Evolutionary conservation across 2,113 vertebrate genomes (phyloP), one percentile per base, ranked within the genome.

Genomic region (Petaurus breviceps): DNA sequence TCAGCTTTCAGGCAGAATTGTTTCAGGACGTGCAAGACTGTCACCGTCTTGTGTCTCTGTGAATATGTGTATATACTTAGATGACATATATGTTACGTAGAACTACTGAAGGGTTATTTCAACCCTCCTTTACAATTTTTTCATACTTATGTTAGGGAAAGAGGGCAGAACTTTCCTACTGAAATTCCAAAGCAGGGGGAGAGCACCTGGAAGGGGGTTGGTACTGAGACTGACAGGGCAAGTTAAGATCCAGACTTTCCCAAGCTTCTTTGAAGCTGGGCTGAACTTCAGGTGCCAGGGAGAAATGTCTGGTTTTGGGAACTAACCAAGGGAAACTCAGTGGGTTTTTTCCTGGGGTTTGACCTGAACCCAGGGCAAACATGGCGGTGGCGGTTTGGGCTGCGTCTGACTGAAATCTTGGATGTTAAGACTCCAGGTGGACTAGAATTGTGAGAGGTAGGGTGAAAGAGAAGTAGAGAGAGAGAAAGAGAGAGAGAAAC

Each of bases 321-420:
- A n/a, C n/a, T 7, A 92, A 55, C 25, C 16, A 25, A 94, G 92
- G 93, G 90, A 93, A 96, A 92, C 9, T 93, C 7, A 14, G 25
- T 46, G 9, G 46, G 9, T 95, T 90, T 25, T 89, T 93, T 61
- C 16, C 31, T 89, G 43, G 90, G 26, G 92, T 92, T 52, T 94
- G 90, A 68, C 50, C 43, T 50, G 91, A 84, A 50, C 89, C 5
- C 12, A 90, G 57, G 84, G 93, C 51, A 94, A 92, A 91, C 25
- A 84, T 84, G 68, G 68, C 61, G 61, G 89, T 68, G 49, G 84
- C 52, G 47, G n/a, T 51, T 14, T 94, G 49, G 22, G 50, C 55
- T 57, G 90, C 68, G n/a, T 94, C 90, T 96, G 90, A 26, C 37
- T 93, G 90, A 95, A 96, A 93, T 68, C 51, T 54, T 90, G 37